Percentiles rank a stretch among this genome's conserved stretches.
Conservation (phyloP, 2,113 vertebrate genomes). For the Rhagologus leucostigma region DNA sequence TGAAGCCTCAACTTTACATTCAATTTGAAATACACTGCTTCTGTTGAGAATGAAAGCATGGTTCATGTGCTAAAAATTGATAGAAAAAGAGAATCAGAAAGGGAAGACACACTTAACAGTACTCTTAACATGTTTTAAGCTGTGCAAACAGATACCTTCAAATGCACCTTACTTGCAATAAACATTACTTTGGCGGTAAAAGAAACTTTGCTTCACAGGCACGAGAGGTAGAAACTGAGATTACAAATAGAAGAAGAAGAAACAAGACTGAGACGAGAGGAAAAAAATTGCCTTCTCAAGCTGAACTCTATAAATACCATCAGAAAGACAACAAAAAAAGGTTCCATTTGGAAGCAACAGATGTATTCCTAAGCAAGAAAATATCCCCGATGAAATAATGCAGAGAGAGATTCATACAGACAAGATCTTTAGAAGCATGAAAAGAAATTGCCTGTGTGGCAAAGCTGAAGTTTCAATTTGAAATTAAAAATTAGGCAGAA, state of each 20-base stretch:
- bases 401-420: neutral
- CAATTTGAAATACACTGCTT: neutral
- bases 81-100: slow-evolving; percentile 26
- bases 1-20: neutral
- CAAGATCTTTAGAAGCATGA: neutral
- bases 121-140: slow-evolving; percentile 3
- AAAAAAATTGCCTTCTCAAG: neutral
- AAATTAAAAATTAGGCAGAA: slow-evolving; percentile 20
- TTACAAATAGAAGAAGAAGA: slow-evolving; percentile 19
- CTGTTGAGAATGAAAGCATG: neutral
- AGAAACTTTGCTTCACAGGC: slow-evolving; percentile 9
- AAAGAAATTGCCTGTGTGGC: neutral
- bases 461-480: neutral
- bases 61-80: slow-evolving; percentile 16
- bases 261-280: neutral
- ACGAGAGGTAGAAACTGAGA: neutral
- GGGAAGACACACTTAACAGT: neutral
- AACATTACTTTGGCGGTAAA: slow-evolving; percentile 20
- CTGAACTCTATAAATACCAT: slow-evolving; percentile 3
- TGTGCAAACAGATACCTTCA: slow-evolving; percentile 24
- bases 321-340: slow-evolving; percentile 4
- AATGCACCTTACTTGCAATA: slow-evolving; percentile 38
- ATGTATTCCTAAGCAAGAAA: slow-evolving; percentile 22
- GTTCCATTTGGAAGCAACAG: slow-evolving; percentile 49
- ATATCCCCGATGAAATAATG: neutral